A percentile compares a stretch with the other conserved stretches of the same genome.
These are phyloP conservation scores for Heptranchias perlo DNA, from an alignment of 2,113 vertebrate species.

Conservation along the genomic window DNA sequence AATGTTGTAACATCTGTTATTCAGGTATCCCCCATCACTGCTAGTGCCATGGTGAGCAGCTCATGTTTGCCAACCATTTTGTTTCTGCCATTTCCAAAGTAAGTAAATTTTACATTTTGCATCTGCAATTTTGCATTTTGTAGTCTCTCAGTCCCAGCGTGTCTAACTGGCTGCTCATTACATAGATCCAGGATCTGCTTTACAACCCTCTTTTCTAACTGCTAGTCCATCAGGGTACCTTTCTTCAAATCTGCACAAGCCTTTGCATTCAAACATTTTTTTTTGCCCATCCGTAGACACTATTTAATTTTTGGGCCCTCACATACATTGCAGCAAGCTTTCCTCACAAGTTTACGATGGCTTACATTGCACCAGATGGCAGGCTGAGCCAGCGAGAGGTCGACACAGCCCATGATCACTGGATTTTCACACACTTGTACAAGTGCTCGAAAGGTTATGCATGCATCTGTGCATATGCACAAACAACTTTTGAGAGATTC, in stretches of 20 bases:
- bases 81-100: background rate
- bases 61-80: background rate
- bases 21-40: background rate
- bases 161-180: too few relatives aligned
- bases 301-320: background rate
- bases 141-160: background rate
- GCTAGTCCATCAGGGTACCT: background rate
- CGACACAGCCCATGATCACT: background rate
- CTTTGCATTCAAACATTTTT: background rate
- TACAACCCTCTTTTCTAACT: background rate
- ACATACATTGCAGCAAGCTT: background rate
- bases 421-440: background rate
- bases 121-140: background rate
- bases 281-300: too few relatives aligned
- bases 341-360: background rate
- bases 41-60: background rate
- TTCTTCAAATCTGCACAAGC: background rate
- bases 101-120: background rate
- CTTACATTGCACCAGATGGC: background rate
- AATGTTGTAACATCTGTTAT: too few relatives aligned
- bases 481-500: background rate
- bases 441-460: background rate
- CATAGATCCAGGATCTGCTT: too few relatives aligned
- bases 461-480: background rate
- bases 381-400: background rate